These are phyloP conservation scores for Sebastes minor DNA, from an alignment of 2,797 vertebrate genomes.

Conservation along the genomic window DNA sequence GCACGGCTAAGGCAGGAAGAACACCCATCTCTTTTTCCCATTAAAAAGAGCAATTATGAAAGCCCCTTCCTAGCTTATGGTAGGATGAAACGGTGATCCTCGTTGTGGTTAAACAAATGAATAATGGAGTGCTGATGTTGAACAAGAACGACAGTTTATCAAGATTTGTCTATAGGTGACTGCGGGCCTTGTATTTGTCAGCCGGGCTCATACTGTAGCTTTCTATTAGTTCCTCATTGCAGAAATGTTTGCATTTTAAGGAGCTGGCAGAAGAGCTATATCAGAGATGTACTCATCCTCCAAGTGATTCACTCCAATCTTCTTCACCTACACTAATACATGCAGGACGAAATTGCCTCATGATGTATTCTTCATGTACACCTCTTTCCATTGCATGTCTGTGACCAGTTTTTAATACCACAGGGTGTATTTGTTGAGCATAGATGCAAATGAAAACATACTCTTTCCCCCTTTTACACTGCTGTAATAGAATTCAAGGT, in stretches of 20 bases:
- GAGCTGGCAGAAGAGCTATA: neutral
- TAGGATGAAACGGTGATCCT: slow-evolving; percentile 36
- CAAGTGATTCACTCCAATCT: slow-evolving; percentile 14
- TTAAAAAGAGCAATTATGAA: slow-evolving; percentile 47
- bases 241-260: slow-evolving; percentile 25
- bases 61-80: slow-evolving; percentile 14
- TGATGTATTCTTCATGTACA: neutral
- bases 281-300: slow-evolving; percentile 4
- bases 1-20: slow-evolving; percentile 24
- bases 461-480: neutral
- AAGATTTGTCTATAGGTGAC: neutral
- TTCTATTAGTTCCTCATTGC: neutral
- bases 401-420: neutral
- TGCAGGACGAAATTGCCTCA: neutral
- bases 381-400: neutral
- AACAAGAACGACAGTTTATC: slow-evolving; percentile 33
- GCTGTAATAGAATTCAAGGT: slow-evolving; percentile 3
- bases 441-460: neutral
- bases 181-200: neutral
- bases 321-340: neutral
- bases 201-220: neutral
- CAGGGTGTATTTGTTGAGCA: neutral
- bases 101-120: slow-evolving; percentile 49
- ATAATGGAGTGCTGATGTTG: slow-evolving; percentile 28
- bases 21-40: slow-evolving; percentile 29